Base-by-base conservation (phyloP, 2,113 vertebrate genomes). In the Myotis lucifugus region DNA sequence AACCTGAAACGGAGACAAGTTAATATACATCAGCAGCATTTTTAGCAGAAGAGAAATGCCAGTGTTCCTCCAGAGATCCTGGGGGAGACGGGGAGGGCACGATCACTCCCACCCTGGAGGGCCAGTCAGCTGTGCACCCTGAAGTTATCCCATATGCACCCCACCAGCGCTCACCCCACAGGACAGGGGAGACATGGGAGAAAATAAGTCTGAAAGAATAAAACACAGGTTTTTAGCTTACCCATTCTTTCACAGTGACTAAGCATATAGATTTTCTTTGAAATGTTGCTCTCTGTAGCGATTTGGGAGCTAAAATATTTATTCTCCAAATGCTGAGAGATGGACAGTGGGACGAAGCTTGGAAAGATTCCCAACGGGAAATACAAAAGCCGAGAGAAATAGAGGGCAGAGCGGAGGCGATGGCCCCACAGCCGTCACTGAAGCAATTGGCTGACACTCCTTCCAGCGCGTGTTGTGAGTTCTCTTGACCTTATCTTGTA, bases 281-380 rank as follows among this genome's bases (percentile, higher is more conserved):
- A 48, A 46, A 25, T 73, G 73, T 89, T 85, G 6, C 18, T 59
- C 7, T 90, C 76, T 67, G 0, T 89, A 83, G 37, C 17, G 82
- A 91, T 81, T 82, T 92, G 64, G 69, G 96, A 84, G 64, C 64
- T 56, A 94, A 87, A 72, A 59, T 81, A 79, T 72, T 89, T 95
- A 42, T 59, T 87, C 15, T 94, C 12, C n/a, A 77, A 37, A 81
- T 77, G 52, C 46, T n/a, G 18, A 85, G 72, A 82, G 37, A 34
- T 67, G 8, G n/a, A 74, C 66, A 67, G 32, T 82, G 40, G 48
- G 23, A n/a, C 52, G 11, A 6, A 72, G 50, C 37, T 84, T 7
- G 23, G 50, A 48, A 78, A 34, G 37, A 40, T 74, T 94, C 29
- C 13, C 32, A 32, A 67, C 83, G 67, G 48, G 25, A 79, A 72